Percentiles rank a stretch among this genome's conserved stretches.
phyloP scores from a whole-genome alignment of 2,888 invertebrate genomes.

The Amphiduros pacificus region DNA sequence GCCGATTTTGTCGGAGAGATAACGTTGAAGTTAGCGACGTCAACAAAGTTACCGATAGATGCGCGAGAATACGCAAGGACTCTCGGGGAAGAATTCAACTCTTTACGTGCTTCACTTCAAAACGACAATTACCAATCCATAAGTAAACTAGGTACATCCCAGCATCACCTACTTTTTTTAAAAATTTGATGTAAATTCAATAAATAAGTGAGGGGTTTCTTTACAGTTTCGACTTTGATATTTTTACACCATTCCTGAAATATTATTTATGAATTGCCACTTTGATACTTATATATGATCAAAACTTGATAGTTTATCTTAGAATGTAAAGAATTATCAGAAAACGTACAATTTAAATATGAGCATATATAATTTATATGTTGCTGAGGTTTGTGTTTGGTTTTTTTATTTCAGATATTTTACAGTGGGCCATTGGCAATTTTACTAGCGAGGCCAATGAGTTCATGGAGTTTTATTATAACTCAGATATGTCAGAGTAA shows the following conservation, averaged over 20 bases:
- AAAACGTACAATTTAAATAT: too few species aligned
- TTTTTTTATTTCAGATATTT: conserved; percentile 31
- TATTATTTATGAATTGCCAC: too few species aligned
- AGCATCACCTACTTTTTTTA: too few species aligned
- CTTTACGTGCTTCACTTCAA: conserved; percentile 2
- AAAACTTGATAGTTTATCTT: too few species aligned
- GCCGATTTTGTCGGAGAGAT: conserved; percentile 44
- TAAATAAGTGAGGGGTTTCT: too few species aligned
- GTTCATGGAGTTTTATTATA: conserved; percentile 18
- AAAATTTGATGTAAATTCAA: too few species aligned
- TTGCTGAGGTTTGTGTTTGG: too few species aligned
- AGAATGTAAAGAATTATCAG: too few species aligned
- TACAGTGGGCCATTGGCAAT: conserved; percentile 35
- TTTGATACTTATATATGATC: too few species aligned
- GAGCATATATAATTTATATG: too few species aligned
- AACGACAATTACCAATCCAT: not conserved
- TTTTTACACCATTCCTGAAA: too few species aligned
- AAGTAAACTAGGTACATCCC: not conserved
- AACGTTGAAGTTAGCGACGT: conserved; percentile 43
- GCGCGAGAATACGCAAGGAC: conserved; percentile 28
- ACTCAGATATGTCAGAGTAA: conserved; percentile 10
- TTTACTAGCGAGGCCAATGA: conserved; percentile 29
- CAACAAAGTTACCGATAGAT: conserved; percentile 46
- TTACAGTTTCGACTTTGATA: too few species aligned
- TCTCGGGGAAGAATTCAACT: conserved; percentile 19